Evolutionary conservation across 2,888 invertebrate genomes (phyloP).

Genomic region (Sipha maydis): DNA sequence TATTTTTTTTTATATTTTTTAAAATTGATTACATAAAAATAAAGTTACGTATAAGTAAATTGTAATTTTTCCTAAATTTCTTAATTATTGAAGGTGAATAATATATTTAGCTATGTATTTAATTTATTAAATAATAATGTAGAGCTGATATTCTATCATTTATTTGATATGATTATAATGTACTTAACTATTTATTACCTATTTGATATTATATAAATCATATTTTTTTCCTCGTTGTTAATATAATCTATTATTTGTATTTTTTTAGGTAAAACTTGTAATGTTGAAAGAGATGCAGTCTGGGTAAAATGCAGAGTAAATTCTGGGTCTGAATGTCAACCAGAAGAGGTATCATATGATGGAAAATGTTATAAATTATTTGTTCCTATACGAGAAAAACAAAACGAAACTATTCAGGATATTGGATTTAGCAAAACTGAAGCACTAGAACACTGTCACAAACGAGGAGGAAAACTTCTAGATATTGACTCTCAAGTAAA

Average conservation of each 20-base stretch:
- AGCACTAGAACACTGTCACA: slow-evolving; percentile 68
- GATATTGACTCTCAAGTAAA: slow-evolving; percentile 68
- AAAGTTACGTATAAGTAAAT: too few relatives aligned
- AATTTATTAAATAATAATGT: too few relatives aligned
- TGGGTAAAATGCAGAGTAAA: slow-evolving; percentile 68
- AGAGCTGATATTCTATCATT: too few relatives aligned
- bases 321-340: slow-evolving; percentile 68
- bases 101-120: too few relatives aligned
- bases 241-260: not conserved
- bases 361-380: slow-evolving; percentile 71
- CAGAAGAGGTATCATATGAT: slow-evolving; percentile 70
- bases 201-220: too few relatives aligned
- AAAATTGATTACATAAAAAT: too few relatives aligned
- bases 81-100: too few relatives aligned
- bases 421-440: slow-evolving; percentile 68
- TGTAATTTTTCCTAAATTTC: too few relatives aligned
- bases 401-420: slow-evolving; percentile 65
- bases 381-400: slow-evolving; percentile 65
- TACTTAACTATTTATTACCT: too few relatives aligned
- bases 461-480: slow-evolving; percentile 68
- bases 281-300: slow-evolving; percentile 67
- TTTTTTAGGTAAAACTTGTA: slow-evolving; percentile 66
- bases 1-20: too few relatives aligned
- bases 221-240: too few relatives aligned
- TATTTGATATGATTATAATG: too few relatives aligned